A percentile compares a stretch with the other conserved stretches of the same genome.
phyloP scores from a whole-genome alignment of 2,113 vertebrate species.

The Tragelaphus buxtoni region DNA sequence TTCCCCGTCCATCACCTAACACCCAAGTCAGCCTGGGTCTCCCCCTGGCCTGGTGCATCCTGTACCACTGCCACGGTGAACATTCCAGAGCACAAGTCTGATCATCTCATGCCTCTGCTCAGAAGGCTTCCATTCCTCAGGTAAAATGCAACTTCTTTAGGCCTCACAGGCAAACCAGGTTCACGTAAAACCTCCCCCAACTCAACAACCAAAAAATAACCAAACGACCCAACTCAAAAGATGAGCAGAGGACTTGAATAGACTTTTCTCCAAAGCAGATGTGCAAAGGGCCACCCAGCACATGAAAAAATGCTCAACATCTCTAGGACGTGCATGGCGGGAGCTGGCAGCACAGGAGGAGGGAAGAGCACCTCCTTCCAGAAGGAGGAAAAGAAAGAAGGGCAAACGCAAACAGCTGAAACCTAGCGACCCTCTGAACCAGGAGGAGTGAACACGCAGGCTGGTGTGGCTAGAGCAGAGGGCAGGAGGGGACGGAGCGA shows the following conservation, averaged over 20 bases:
- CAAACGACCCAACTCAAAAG: not conserved
- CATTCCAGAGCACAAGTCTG: too few relatives aligned
- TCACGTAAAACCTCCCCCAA: not conserved
- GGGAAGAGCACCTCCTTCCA: not conserved
- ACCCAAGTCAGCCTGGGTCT: not conserved
- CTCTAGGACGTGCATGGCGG: fast-evolving
- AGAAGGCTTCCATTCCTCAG: not conserved
- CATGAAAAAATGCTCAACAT: not conserved
- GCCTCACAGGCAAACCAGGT: not conserved
- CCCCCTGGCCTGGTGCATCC: not conserved
- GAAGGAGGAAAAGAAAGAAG: not conserved
- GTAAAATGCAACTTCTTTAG: not conserved
- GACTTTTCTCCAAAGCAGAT: not conserved
- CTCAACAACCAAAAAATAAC: not conserved
- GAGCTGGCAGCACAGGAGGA: not conserved
- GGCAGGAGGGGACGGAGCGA: fast-evolving
- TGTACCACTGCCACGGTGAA: fast-evolving
- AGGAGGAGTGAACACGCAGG: not conserved
- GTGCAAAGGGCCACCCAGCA: not conserved
- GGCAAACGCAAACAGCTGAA: not conserved
- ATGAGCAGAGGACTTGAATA: not conserved
- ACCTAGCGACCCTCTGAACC: too few relatives aligned
- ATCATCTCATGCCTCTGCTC: not conserved
- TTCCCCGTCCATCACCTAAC: not conserved
- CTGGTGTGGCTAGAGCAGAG: not conserved